A percentile compares a stretch with the other conserved stretches of the same genome.
These are phyloP conservation scores for Sigmodon hispidus DNA, from an alignment of 2,113 vertebrate species.

Conservation along the genomic window DNA sequence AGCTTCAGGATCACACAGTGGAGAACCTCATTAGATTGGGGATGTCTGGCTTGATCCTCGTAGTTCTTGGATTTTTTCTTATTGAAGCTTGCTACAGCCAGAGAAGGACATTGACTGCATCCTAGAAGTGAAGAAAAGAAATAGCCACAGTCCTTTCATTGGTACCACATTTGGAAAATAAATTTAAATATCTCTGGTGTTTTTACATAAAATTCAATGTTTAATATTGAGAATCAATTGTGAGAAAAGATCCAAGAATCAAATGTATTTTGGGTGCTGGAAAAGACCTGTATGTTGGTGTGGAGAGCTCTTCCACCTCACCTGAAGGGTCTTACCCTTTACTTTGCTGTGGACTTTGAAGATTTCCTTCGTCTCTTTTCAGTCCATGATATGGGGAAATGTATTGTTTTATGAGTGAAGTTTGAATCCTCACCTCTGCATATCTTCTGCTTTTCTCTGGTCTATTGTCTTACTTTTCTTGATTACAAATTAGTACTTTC, in stretches of 20 bases:
- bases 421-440: too few species aligned
- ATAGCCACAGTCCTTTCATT: neutral
- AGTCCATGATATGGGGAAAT: neutral
- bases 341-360: neutral
- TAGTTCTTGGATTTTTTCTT: neutral
- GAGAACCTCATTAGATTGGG: neutral
- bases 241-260: neutral
- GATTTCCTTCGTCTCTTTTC: rapidly evolving
- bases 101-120: too few species aligned
- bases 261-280: neutral
- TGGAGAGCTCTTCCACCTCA: rapidly evolving
- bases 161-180: neutral
- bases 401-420: neutral
- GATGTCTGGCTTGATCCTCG: neutral
- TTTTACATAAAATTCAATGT: neutral
- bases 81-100: neutral
- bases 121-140: neutral
- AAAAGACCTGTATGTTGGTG: neutral
- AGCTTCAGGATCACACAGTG: rapidly evolving
- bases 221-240: neutral
- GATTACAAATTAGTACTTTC: too few species aligned
- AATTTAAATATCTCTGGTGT: neutral
- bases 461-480: too few species aligned
- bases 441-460: too few species aligned
- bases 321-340: too few species aligned